A percentile compares a stretch with the other conserved stretches of the same genome.
phyloP scores from a whole-genome alignment of 2,888 invertebrate species.

The Eupithecia subumbrata region DNA sequence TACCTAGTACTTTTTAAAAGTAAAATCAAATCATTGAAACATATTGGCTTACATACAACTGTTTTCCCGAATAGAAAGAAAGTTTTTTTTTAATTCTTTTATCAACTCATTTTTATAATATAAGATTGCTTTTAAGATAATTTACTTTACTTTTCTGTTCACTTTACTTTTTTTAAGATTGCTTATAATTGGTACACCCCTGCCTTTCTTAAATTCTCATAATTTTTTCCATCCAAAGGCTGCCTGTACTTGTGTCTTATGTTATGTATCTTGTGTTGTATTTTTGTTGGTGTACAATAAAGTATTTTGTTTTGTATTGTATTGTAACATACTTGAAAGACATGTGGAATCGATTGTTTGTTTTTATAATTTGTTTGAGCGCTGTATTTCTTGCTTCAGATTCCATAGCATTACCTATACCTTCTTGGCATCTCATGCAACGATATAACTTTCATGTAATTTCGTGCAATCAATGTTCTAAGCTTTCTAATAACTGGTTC shows the following conservation, averaged over 20 bases:
- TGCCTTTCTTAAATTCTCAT: too few relatives aligned
- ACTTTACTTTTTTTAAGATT: too few relatives aligned
- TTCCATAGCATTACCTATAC: neutral
- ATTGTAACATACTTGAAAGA: neutral
- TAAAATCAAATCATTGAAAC: neutral
- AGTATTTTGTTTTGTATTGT: too few relatives aligned
- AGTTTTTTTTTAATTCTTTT: neutral
- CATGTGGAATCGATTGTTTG: neutral
- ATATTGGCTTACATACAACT: neutral
- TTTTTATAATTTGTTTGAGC: neutral
- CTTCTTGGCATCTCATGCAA: neutral
- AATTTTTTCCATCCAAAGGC: too few relatives aligned
- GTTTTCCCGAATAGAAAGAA: neutral
- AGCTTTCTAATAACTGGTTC: conserved; percentile 56
- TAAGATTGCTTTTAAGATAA: too few relatives aligned
- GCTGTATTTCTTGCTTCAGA: neutral
- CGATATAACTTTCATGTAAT: conserved; percentile 40
- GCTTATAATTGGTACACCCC: too few relatives aligned
- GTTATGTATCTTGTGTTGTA: too few relatives aligned
- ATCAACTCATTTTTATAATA: too few relatives aligned
- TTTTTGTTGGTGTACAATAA: too few relatives aligned
- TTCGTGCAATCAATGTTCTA: conserved; percentile 43
- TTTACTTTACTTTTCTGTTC: too few relatives aligned
- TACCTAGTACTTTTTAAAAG: neutral
- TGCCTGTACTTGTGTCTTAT: too few relatives aligned